A percentile compares a stretch with the other conserved stretches of the same genome.
These are phyloP conservation scores for Nasalis larvatus DNA, from an alignment of 2,113 vertebrate species.

Conservation along the genomic window DNA sequence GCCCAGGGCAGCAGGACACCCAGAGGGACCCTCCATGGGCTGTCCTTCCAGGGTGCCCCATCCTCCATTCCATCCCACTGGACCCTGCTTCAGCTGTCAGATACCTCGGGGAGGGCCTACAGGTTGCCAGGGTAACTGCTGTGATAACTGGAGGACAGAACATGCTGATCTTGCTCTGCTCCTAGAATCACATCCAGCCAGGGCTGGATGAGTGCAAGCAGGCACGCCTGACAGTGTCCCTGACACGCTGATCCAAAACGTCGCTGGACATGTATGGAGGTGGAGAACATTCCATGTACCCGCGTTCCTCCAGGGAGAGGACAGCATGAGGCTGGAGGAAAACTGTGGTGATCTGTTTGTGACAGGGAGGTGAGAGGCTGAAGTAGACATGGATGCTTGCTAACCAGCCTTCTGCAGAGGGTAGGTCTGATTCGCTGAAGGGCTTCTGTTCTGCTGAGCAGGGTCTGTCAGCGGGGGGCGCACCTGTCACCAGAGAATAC, in stretches of 20 bases:
- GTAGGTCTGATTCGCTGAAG: background rate
- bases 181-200: background rate
- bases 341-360: background rate
- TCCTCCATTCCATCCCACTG: background rate
- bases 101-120: background rate
- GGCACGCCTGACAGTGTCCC: background rate
- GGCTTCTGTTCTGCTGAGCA: background rate
- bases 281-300: background rate
- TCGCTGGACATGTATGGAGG: background rate
- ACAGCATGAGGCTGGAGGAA: slow-evolving; percentile 29
- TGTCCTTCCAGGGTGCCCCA: background rate
- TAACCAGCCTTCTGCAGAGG: slow-evolving; percentile 20
- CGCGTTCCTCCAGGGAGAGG: background rate
- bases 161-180: background rate
- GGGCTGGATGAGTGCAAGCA: background rate
- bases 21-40: background rate
- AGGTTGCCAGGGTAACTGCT: slow-evolving; percentile 39
- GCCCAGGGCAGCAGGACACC: background rate
- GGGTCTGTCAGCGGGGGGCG: background rate
- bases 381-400: background rate
- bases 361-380: background rate
- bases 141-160: background rate
- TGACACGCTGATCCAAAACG: background rate
- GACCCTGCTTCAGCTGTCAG: background rate
- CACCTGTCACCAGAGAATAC: background rate